Evolutionary conservation across 2,797 vertebrate genomes (phyloP).

Genomic region (Gallinago solitaria): DNA sequence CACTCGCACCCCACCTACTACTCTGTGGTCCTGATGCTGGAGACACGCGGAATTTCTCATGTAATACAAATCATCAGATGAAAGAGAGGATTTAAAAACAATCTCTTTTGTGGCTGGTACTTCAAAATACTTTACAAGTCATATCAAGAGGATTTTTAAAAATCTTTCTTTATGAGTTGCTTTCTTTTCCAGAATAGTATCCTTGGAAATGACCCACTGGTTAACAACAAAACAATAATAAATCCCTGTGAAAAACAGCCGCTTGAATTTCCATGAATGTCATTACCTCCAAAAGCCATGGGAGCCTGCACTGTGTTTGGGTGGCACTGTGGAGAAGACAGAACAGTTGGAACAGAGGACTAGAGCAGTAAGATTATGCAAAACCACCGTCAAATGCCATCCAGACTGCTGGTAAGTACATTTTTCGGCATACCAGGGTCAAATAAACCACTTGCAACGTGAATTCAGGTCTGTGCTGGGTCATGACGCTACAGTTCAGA

Average conservation of each 20-base stretch:
- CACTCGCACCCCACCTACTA: not conserved
- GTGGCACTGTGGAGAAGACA: not conserved
- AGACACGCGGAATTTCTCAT: not conserved
- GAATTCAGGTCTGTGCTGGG: not conserved
- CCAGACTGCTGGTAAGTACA: not conserved
- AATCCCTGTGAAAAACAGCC: slow-evolving; percentile 18
- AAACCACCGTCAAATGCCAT: not conserved
- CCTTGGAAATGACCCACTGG: slow-evolving; percentile 63
- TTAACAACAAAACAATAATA: slow-evolving; percentile 40
- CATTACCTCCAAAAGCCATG: not conserved
- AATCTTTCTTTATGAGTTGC: slow-evolving; percentile 37
- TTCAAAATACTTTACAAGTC: slow-evolving; percentile 43
- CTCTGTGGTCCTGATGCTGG: not conserved
- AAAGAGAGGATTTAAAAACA: slow-evolving; percentile 25
- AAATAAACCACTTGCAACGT: not conserved
- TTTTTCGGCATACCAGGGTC: not conserved
- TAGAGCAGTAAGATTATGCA: not conserved
- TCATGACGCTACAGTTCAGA: not conserved
- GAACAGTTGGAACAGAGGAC: not conserved
- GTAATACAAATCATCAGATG: not conserved
- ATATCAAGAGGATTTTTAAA: slow-evolving; percentile 19
- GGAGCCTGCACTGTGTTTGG: not conserved
- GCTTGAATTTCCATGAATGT: not conserved
- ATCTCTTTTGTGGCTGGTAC: slow-evolving; percentile 13
- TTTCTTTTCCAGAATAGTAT: slow-evolving; percentile 56